These are phyloP conservation scores for Otocyon megalotis DNA, from an alignment of 2,113 vertebrate genomes.

Conservation along the genomic window DNA sequence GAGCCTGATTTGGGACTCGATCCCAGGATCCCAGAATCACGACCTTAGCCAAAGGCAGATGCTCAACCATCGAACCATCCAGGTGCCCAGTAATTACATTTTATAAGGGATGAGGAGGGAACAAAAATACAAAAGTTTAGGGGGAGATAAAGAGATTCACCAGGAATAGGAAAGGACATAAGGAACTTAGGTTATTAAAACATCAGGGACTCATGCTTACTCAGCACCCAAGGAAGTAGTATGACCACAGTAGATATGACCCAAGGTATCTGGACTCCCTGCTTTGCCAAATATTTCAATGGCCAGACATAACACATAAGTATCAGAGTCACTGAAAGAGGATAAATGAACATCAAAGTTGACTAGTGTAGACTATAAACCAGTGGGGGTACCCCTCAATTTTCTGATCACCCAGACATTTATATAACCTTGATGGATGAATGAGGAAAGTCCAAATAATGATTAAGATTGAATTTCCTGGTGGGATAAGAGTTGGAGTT, in stretches of 20 bases:
- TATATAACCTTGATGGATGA: background rate
- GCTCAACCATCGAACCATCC: too few relatives aligned
- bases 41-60: too few relatives aligned
- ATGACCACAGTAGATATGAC: background rate
- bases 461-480: conserved; percentile 11
- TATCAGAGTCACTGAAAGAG: background rate
- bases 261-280: background rate
- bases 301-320: background rate
- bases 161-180: background rate
- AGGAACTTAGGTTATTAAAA: background rate
- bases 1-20: too few relatives aligned
- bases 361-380: background rate
- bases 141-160: background rate
- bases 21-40: too few relatives aligned
- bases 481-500: background rate
- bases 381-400: background rate
- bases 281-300: background rate
- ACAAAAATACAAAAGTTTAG: background rate
- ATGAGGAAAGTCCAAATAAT: background rate
- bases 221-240: background rate
- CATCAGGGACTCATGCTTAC: background rate
- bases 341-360: background rate
- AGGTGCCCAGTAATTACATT: background rate
- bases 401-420: background rate
- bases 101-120: background rate